Evolutionary conservation across 2,888 invertebrate species (phyloP), one percentile per base, ranked within the genome.

Genomic region (Stenurella melanura): DNA sequence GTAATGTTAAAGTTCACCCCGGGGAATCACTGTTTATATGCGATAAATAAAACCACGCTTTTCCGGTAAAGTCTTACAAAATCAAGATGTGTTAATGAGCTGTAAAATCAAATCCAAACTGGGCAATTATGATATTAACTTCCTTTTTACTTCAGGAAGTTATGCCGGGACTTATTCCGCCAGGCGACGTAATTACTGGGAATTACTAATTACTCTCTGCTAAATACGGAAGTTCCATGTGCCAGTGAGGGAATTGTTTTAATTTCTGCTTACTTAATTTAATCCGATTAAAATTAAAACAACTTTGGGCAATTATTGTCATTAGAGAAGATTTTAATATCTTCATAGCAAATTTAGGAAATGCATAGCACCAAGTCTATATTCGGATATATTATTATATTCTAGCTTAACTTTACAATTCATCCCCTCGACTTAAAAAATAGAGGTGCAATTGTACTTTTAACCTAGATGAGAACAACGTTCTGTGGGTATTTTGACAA

Each of bases 271-370:
- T 50, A 50, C 15, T 50, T 50, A 50, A 50, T 50, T n/a, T n/a
- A 50, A 50, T 50, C 50, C 50, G 50, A 50, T 50, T 50, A 50
- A 50, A n/a, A 50, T 50, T 50, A n/a, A 50, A n/a, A 50, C n/a
- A 50, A 50, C 50, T 50, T n/a, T 50, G 50, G n/a, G n/a, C n/a
- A 50, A 50, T 34, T 6, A 34, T n/a, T 50, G n/a, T 50, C 50
- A 50, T 15, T 42, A 42, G 5, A 15, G 12, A n/a, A 50, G n/a
- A n/a, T n/a, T 50, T n/a, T 15, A 50, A 50, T 50, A 6, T 7
- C n/a, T n/a, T 50, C 3, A n/a, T n/a, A 50, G 7, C n/a, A 50
- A 42, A n/a, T 6, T 12, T 11, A 38, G 38, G 12, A 42, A 6
- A 50, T 2, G n/a, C n/a, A 42, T 12, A n/a, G n/a, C 50, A 50